Conservation (phyloP, 1,140 invertebrate genomes). For the Drosophila navojoa region DNA sequence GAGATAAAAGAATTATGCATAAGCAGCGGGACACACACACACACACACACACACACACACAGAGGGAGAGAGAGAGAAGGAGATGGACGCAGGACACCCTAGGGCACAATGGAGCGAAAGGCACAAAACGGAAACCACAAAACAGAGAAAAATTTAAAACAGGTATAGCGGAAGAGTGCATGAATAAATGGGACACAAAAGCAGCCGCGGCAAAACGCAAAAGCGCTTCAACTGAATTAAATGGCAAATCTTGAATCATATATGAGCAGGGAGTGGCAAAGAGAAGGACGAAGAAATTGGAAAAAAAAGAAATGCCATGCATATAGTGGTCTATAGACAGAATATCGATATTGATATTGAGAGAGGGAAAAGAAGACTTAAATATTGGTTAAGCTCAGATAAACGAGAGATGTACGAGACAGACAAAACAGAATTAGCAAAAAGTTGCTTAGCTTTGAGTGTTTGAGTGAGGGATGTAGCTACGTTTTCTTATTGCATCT, state of each 20-base stretch:
- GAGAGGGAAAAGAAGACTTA: too few species aligned
- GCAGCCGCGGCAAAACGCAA: neutral
- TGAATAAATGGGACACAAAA: constrained; percentile 8
- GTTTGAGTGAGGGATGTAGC: too few species aligned
- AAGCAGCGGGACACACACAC: constrained; percentile 43
- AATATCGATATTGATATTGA: too few species aligned
- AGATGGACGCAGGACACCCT: constrained; percentile 23
- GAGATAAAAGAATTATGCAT: constrained; percentile 79
- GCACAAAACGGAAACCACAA: constrained; percentile 66
- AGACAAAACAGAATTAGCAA: too few species aligned
- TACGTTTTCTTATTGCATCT: too few species aligned
- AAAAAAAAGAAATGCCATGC: too few species aligned
- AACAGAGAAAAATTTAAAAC: constrained; percentile 58
- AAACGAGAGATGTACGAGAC: too few species aligned
- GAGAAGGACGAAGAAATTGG: too few species aligned
- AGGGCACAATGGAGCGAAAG: constrained; percentile 41
- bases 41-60: neutral
- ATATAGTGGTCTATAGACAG: too few species aligned
- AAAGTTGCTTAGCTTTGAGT: too few species aligned
- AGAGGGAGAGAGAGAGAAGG: neutral
- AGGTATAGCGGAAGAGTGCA: constrained; percentile 21
- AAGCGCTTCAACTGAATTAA: constrained; percentile 15
- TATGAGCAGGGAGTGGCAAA: neutral
- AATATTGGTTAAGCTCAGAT: too few species aligned
- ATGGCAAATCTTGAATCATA: constrained; percentile 6